Conservation (phyloP, 1,140 invertebrate genomes). For the Drosophila ohnishii region DNA sequence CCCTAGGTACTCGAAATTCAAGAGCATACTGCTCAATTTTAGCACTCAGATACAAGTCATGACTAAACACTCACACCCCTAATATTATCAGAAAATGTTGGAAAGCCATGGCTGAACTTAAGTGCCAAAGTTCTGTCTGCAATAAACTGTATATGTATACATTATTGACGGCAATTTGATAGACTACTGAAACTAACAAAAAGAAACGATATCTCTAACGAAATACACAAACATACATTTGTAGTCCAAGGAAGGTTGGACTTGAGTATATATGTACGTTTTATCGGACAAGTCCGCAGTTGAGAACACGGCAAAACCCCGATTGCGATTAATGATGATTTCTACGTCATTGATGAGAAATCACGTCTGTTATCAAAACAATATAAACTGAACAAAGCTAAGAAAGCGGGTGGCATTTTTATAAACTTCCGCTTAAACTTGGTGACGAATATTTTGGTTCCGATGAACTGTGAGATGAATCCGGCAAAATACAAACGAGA, state of each 20-base stretch:
- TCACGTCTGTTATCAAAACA: conserved; percentile 43
- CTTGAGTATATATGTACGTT: conserved; percentile 1
- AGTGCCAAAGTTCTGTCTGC: conserved; percentile 48
- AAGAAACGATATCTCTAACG: conserved; percentile 1
- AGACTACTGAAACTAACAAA: conserved; percentile 24
- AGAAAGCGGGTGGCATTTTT: conserved; percentile 24
- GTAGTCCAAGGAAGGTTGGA: conserved; percentile 7
- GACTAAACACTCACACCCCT: conserved; percentile 15
- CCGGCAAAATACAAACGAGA: conserved; percentile 23
- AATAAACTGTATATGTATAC: conserved; percentile 6
- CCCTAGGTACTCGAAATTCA: conserved; percentile 25
- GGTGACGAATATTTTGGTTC: conserved; percentile 67
- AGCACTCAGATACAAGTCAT: conserved; percentile 1
- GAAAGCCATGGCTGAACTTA: conserved; percentile 16
- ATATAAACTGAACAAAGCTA: conserved; percentile 15
- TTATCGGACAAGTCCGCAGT: conserved; percentile 9
- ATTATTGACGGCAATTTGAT: conserved; percentile 30
- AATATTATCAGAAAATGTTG: conserved; percentile 28
- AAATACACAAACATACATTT: not conserved
- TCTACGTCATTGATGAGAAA: conserved; percentile 43
- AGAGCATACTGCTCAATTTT: conserved; percentile 16
- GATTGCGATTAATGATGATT: not conserved
- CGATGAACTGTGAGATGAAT: conserved; percentile 63
- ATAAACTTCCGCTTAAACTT: conserved; percentile 43
- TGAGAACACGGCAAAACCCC: conserved; percentile 5